Conservation (phyloP, 2,113 vertebrate genomes). For the Saccopteryx leptura region DNA sequence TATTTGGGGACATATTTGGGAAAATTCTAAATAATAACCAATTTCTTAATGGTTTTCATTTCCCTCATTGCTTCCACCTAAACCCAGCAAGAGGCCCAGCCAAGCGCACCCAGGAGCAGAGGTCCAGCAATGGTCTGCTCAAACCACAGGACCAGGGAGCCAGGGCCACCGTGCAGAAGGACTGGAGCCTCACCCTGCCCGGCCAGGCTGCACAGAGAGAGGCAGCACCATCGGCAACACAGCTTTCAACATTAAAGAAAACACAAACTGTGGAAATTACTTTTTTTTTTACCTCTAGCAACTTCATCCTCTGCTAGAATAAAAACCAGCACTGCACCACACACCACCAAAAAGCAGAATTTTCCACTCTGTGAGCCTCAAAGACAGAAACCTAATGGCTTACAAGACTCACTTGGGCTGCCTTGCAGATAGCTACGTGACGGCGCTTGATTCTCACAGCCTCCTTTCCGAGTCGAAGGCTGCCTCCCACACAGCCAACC, state of each 20-base stretch:
- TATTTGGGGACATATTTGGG: not conserved
- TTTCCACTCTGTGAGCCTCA: constrained; percentile 61
- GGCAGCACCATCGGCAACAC: not conserved
- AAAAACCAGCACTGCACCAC: constrained; percentile 41
- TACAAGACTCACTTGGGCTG: not conserved
- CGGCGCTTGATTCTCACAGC: constrained; percentile 46
- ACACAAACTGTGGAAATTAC: not conserved
- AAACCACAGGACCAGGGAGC: not conserved
- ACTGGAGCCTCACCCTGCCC: too few relatives aligned
- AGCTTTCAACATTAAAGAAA: constrained; percentile 45
- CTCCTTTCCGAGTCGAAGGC: not conserved
- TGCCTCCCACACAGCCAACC: constrained; percentile 72
- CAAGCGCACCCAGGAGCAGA: not conserved
- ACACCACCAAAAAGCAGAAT: constrained; percentile 52
- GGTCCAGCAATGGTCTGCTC: not conserved
- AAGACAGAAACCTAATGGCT: constrained; percentile 58
- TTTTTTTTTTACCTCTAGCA: constrained; percentile 27
- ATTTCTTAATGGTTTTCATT: not conserved
- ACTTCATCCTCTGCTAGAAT: constrained; percentile 47
- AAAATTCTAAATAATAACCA: not conserved
- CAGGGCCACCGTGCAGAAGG: not conserved
- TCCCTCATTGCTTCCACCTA: not conserved
- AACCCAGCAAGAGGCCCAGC: not conserved
- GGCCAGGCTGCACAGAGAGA: not conserved
- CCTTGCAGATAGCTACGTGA: not conserved